Evolutionary conservation across 1,140 invertebrate genomes (phyloP), one percentile per base, ranked within the genome.

Genomic region (Zaprionus kolodkinae): DNA sequence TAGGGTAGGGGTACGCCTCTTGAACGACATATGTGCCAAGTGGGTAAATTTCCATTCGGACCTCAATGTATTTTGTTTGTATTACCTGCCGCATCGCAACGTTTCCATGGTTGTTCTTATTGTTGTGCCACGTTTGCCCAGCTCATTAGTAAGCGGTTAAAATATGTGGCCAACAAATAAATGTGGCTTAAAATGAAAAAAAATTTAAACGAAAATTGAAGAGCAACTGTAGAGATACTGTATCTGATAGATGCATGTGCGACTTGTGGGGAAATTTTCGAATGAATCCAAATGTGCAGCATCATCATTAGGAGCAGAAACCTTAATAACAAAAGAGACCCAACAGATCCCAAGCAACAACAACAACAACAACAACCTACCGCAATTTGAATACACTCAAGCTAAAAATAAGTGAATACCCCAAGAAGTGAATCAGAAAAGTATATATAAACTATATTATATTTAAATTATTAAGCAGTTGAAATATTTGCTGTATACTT

Each of bases 31-130:
- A 87, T 59, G 84, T 87, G 84, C 74, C 77, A 87, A 87, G 70
- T 81, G 80, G 84, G 85, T 88, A 87, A 88, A 75, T 78, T 87
- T 88, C 84, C 84, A 89, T 78, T 78, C 65, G 76, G 38, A 21
- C 21, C 21, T 21, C 21, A 21, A 21, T 21, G 21, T 21, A 21
- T 21, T 25, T 74, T 62, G 30, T 48, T 25, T 74, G 40, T 3
- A 6, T 45, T 50, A 50, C 54, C 50, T 55, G 21, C 50, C 35
- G 61, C 63, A 62, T 45, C 40, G 40, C 40, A 45, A 45, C 33
- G 7, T 21, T 21, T 21, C 21, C 2, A 21, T 67, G 65, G 61
- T 59, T 62, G 50, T 73, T 72, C 40, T 69, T 56, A 36, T 69
- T 74, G 70, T 52, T 73, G n/a, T 43, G 36, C 50, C 43, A 27